Evolutionary conservation across 2,113 vertebrate species (phyloP), one percentile per base, ranked within the genome.

Genomic region (Pampusana beccarii): DNA sequence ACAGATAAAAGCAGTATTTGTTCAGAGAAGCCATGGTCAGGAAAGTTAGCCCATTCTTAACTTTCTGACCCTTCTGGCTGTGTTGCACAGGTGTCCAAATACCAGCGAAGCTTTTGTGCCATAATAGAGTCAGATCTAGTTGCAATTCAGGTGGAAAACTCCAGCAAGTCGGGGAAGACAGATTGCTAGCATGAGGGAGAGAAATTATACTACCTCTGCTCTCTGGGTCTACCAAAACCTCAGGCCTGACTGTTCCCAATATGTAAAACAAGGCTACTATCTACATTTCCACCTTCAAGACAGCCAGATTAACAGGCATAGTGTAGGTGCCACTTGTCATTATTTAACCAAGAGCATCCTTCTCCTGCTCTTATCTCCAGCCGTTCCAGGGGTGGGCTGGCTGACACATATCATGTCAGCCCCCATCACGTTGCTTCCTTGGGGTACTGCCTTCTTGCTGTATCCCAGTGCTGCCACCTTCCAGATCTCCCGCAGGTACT

Each of bases 221-320:
- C 84, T 81, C 62, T 58, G 28, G 19, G 9, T 72, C 53, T 75
- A 44, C 48, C 16, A 50, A 94, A 94, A 88, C 18, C 4, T 67
- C 53, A 58, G 0, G 5, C 33, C 34, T 70, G 33, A 53, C 48
- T 31, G 28, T 81, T 92, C 29, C 57, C 0, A 0, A n/a, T 19
- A 70, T n/a, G 42, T 10, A 90, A 79, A 88, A 69, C 25, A 80
- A 70, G 11, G 19, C 28, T 70, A 36, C 60, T 56, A 4, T 24
- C n/a, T 84, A 40, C 13, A 75, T 34, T 80, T 7, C 13, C 72
- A 61, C 53, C 61, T 92, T 88, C 48, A 54, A 60, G 67, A 86
- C 26, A 54, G 13, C 5, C 58, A 86, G 51, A 67, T 83, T 79
- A 86, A 74, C 13, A 82, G 40, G 24, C 16, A 80, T 6, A 11